Conservation (phyloP, 1,140 invertebrate genomes). For the Plutomurus gul region DNA sequence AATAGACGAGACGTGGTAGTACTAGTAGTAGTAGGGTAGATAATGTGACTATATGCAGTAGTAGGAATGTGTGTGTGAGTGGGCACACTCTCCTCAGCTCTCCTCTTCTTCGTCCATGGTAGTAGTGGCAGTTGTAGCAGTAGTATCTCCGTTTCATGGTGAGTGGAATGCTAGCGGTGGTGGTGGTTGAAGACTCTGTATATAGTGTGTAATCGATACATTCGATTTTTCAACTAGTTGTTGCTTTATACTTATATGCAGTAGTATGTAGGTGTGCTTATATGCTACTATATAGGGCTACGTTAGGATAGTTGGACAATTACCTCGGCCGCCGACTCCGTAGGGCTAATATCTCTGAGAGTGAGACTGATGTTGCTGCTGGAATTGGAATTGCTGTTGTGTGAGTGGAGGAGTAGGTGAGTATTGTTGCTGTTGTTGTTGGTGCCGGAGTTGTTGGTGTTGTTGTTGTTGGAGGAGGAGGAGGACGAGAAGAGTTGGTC, state of each 20-base stretch:
- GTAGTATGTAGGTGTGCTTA: not conserved
- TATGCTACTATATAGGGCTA: too few species aligned
- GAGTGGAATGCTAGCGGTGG: not conserved
- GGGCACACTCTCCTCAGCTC: not conserved
- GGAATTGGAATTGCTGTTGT: not conserved
- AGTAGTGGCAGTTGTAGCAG: not conserved
- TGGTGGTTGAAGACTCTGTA: not conserved
- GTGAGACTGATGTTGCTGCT: conserved; percentile 5
- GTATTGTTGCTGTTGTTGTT: not conserved
- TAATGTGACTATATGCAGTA: too few species aligned
- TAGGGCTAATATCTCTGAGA: not conserved
- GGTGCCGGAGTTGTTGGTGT: not conserved
- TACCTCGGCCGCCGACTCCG: not conserved
- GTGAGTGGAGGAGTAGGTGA: conserved; percentile 10
- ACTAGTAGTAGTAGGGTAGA: too few species aligned
- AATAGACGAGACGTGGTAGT: too few species aligned
- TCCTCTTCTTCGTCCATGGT: not conserved
- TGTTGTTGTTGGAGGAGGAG: not conserved
- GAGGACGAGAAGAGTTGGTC: conserved; percentile 5
- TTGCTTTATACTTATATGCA: not conserved
- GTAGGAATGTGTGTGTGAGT: not conserved
- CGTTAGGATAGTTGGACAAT: conserved; percentile 19
- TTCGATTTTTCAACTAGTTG: conserved; percentile 47
- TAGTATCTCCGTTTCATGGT: not conserved
- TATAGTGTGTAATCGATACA: conserved; percentile 42